Evolutionary conservation across 2,888 invertebrate species (phyloP), one percentile per base, ranked within the genome.

Genomic region (Dryobota labecula): DNA sequence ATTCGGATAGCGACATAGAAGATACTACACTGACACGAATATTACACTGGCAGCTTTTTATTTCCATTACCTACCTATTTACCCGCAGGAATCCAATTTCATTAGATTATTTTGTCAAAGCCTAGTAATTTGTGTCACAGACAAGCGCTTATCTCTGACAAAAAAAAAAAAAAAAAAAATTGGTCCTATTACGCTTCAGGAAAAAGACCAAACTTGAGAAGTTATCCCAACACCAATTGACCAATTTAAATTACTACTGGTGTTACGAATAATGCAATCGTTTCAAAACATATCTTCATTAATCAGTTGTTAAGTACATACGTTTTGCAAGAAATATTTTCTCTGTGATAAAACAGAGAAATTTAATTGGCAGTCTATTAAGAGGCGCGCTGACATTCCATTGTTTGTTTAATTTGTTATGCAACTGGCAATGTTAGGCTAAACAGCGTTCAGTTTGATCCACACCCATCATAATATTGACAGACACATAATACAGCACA

Each of bases 351-450:
- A 36, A 66, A 36, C 6, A 41, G 60, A 57, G 67, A 70, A 62
- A 70, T 51, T 70, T 79, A 70, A 79, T 75, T 70, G 49, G 5
- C 20, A 27, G 51, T 15, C 7, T 51, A 60, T 73, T 73, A 67
- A 49, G 47, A 49, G 8, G 1, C 5, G 47, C 24, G n/a, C 4
- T 18, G n/a, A 45, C 24, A 45, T 33, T 38, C n/a, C 15, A 45
- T 43, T 61, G 79, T 73, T 58, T 53, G 38, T 41, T 41, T 54
- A 18, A 47, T 33, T 57, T 33, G 33, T 47, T 38, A 58, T 41
- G 41, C 24, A 70, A 53, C 36, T n/a, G 62, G 18, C 15, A n/a
- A 51, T 53, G 33, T n/a, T 76, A 33, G 24, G 8, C 3, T 49
- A 30, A 54, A 74, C 47, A 54, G 41, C 15, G 33, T 6, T 4